Evolutionary conservation across 92 coral and sea anemone genomes (phyloP), one percentile per base, ranked within the genome.

Genomic region (Porites rus): DNA sequence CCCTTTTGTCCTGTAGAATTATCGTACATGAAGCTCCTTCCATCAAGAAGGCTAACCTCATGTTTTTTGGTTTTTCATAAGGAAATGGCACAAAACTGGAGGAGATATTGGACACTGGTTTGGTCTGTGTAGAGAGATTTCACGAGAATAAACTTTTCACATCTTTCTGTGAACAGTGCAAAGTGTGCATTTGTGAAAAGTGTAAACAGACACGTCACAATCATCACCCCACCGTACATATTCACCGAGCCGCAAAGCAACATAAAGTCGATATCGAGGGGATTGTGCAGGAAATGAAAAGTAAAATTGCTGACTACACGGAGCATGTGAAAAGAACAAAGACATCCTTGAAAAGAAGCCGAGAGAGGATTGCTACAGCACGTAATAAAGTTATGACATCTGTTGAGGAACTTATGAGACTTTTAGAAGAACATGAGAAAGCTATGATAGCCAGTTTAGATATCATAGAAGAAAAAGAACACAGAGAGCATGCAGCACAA

Each of bases 111-210:
- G 73, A 31, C 11, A 1, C 51, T 19, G 5, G n/a, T 62, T 62
- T 62, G 65, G 20, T 62, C 7, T 62, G 80, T 9, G 60, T 17
- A 76, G 69, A 76, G 52, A 76, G 5, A 60, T 22, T 17, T 10
- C 80, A 76, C 67, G 69, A 76, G 69, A 76, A 59, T 58, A 53
- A 76, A 60, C 52, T 19, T 21, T 22, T 79, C 28, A 50, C 46
- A 18, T 51, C 18, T 46, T 79, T 51, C 66, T 79, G 84, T 24
- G 25, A 65, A 24, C 25, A 79, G 54, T 79, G 84, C 51, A 79
- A 79, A 79, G 84, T 79, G 60, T 54, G 60, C 60, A 54, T 54
- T 28, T 77, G 81, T 28, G 17, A 28, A 19, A 60, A 60, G 81
- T 77, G 81, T 24, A 69, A 69, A 28, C 31, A 52, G 8, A 59